Conservation (phyloP, 2,797 vertebrate species). For the Coregonus suidteri region DNA sequence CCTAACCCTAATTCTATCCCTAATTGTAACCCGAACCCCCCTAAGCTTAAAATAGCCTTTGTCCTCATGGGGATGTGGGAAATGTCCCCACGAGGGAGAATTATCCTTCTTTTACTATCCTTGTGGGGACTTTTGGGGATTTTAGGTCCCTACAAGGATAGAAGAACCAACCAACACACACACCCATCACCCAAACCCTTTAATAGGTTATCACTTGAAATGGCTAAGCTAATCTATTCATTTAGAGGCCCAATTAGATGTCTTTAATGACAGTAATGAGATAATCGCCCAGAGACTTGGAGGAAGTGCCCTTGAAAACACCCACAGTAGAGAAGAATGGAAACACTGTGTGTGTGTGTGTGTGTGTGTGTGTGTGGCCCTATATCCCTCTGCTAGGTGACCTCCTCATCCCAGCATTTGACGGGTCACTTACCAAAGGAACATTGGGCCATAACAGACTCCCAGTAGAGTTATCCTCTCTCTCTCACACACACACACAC, state of each 20-base stretch:
- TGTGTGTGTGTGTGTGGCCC: not conserved
- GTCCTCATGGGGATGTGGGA: too few relatives aligned
- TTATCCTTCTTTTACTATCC: too few relatives aligned
- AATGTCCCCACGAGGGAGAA: too few relatives aligned
- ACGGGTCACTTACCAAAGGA: conserved; percentile 11
- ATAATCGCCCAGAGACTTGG: conserved; percentile 42
- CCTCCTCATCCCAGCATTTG: conserved; percentile 28
- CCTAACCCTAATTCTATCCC: too few relatives aligned
- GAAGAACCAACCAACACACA: not conserved
- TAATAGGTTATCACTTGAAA: conserved; percentile 62
- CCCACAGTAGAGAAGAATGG: conserved; percentile 6
- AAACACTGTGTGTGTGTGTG: not conserved
- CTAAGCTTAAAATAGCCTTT: too few relatives aligned
- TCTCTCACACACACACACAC: not conserved
- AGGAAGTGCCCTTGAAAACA: conserved; percentile 52
- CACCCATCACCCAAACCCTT: conserved; percentile 11
- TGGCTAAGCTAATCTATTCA: conserved; percentile 49
- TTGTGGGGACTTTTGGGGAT: too few relatives aligned
- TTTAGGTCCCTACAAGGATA: too few relatives aligned
- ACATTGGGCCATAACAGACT: conserved; percentile 9
- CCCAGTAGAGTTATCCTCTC: not conserved
- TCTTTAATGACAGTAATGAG: conserved; percentile 64
- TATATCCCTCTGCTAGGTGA: conserved; percentile 28
- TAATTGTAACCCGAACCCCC: too few relatives aligned
- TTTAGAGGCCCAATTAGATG: conserved; percentile 62